phyloP scores from a whole-genome alignment of 92 coral and sea anemone genomes.

The Parazoanthus darwini region DNA sequence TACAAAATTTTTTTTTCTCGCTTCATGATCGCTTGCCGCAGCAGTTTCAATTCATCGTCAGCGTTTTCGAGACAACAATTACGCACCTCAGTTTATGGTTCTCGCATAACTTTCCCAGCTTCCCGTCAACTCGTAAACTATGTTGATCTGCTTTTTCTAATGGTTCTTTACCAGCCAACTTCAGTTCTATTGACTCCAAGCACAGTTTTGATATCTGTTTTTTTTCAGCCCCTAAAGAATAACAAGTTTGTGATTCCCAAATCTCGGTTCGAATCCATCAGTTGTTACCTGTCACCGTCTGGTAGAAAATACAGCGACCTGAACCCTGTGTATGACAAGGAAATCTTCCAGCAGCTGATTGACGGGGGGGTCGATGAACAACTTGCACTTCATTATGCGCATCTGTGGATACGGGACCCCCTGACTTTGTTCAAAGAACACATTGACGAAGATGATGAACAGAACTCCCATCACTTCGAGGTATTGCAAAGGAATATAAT shows the following conservation, averaged over 20 bases:
- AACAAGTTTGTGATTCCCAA: constrained; percentile 88
- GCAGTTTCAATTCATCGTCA: no score
- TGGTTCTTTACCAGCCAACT: background rate
- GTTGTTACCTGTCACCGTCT: constrained; percentile 87
- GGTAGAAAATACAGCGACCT: constrained; percentile 88
- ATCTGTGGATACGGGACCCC: constrained; percentile 95
- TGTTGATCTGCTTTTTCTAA: no score
- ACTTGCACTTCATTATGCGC: constrained; percentile 92
- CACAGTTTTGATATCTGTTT: no score
- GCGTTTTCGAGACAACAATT: no score
- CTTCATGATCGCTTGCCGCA: no score
- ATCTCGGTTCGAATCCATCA: constrained; percentile 95
- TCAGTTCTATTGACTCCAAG: background rate
- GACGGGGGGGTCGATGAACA: constrained; percentile 91
- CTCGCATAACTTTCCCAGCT: no score
- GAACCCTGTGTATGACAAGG: constrained; percentile 77
- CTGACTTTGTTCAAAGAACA: constrained; percentile 86
- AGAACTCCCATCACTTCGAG: constrained; percentile 92
- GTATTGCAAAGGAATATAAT: constrained; percentile 19
- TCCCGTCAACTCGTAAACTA: no score
- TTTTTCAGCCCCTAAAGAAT: constrained; percentile 75
- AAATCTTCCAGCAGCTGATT: constrained; percentile 71
- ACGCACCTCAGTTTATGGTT: no score
- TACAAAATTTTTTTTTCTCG: no score
- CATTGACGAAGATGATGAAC: constrained; percentile 84